Base-by-base conservation (phyloP, 2,113 vertebrate genomes). In the Podiceps cristatus region DNA sequence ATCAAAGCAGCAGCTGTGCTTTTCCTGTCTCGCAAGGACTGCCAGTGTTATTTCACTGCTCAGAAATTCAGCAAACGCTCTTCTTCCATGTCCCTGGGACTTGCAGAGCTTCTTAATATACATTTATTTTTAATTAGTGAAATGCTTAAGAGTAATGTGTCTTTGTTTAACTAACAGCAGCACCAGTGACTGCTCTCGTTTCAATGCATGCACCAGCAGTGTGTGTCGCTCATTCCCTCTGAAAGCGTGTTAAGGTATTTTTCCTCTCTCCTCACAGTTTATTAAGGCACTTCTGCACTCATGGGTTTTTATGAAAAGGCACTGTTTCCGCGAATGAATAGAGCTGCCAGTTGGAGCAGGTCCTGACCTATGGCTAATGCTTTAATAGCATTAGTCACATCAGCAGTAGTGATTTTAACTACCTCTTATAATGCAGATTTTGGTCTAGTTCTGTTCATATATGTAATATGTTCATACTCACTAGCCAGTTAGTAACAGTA, bases 251-350 rank as follows among this genome's bases (percentile, higher is more conserved):
- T 59, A 68, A 64, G 53, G 59, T 64, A n/a, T 80, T 95, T 97
- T 81, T 84, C 60, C 28, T 60, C 68, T 56, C 47, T 44, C 72
- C 88, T 81, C 86, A n/a, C 44, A 20, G n/a, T 62, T 86, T 75
- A 35, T 79, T 56, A 79, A 71, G 40, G 75, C 68, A 23, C 40
- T 64, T 60, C 7, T 2, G 0, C 40, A 23, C 56, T 73, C 50
- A 35, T 45, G 0, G 2, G 7, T 31, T 86, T 78, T 62, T 60
- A 33, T 55, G 87, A 67, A 85, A 72, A 93, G 87, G 29, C n/a
- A 6, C 31, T 25, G 35, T 62, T 93, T 68, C 0, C 0, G 37
- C 0, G 0, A 50, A 28, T 68, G 55, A 86, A 44, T 80, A 49
- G 62, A 72, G 45, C 66, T 67, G 73, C 77, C 4, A 3, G 31